These are phyloP conservation scores for Scaeva pyrastri DNA, from an alignment of 2,888 invertebrate genomes.

Conservation along the genomic window DNA sequence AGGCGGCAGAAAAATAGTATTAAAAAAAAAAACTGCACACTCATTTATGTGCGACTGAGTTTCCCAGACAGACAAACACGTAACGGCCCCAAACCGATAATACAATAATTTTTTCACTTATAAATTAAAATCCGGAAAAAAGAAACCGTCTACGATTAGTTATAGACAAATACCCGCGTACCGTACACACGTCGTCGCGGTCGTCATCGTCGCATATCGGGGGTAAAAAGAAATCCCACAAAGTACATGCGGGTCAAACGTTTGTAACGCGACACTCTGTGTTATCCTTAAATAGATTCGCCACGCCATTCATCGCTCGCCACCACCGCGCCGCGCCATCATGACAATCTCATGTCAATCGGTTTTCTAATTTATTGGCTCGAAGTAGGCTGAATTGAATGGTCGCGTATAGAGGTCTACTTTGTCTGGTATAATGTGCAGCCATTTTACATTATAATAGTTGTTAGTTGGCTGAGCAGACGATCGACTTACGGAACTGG, in stretches of 20 bases:
- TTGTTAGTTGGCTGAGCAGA: slow-evolving; percentile 28
- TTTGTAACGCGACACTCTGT: slow-evolving; percentile 66
- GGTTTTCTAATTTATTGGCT: slow-evolving; percentile 67
- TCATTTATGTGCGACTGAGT: slow-evolving; percentile 34
- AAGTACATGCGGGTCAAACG: slow-evolving; percentile 34
- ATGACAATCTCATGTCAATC: slow-evolving; percentile 72
- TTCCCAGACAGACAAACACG: slow-evolving; percentile 27
- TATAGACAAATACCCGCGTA: too few species aligned
- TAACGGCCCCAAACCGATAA: slow-evolving; percentile 20
- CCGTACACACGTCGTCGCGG: too few species aligned
- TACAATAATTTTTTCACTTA: neutral
- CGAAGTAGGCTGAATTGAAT: slow-evolving; percentile 49
- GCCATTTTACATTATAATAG: slow-evolving; percentile 1
- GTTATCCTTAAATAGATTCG: slow-evolving; percentile 68
- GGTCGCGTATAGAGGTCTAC: neutral
- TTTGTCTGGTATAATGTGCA: neutral
- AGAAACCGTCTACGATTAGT: slow-evolving; percentile 40
- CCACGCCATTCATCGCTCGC: too few species aligned
- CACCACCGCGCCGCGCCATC: too few species aligned
- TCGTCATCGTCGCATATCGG: too few species aligned
- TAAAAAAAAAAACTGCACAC: neutral
- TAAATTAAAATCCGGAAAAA: slow-evolving; percentile 62
- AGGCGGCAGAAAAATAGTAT: slow-evolving; percentile 21
- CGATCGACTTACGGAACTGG: slow-evolving; percentile 57
- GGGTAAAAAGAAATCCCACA: slow-evolving; percentile 50